phyloP scores from a whole-genome alignment of 2,888 invertebrate species.

The Strigamia transsilvanica region DNA sequence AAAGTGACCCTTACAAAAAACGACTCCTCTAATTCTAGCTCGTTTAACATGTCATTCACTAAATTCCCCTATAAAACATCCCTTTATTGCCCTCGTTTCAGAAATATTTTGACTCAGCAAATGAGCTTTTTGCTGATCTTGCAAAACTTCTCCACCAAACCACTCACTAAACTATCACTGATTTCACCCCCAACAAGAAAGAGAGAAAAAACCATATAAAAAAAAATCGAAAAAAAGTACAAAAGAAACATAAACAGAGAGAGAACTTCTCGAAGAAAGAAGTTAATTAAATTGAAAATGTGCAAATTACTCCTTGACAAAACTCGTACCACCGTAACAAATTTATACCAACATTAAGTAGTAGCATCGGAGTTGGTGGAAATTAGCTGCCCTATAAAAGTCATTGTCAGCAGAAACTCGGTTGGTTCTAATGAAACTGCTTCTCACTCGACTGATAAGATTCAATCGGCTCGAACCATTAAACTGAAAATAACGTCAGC shows the following conservation, averaged over 20 bases:
- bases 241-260: neutral
- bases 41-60: conserved; percentile 31
- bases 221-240: neutral
- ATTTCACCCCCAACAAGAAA: neutral
- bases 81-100: conserved; percentile 22
- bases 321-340: conserved; percentile 8
- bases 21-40: neutral
- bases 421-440: neutral
- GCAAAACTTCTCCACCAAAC: neutral
- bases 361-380: neutral
- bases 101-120: conserved; percentile 31
- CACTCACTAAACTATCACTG: neutral
- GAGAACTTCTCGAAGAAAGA: neutral
- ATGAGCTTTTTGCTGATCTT: conserved; percentile 16
- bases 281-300: neutral
- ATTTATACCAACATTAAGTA: neutral
- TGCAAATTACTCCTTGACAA: conserved; percentile 3
- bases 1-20: neutral
- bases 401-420: conserved; percentile 2
- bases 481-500: conserved; percentile 8
- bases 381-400: neutral
- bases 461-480: neutral
- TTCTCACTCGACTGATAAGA: conserved; percentile 3
- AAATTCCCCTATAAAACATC: conserved; percentile 34
- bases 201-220: neutral